Evolutionary conservation across 2,113 vertebrate species (phyloP).

Genomic region (Geococcyx californianus): DNA sequence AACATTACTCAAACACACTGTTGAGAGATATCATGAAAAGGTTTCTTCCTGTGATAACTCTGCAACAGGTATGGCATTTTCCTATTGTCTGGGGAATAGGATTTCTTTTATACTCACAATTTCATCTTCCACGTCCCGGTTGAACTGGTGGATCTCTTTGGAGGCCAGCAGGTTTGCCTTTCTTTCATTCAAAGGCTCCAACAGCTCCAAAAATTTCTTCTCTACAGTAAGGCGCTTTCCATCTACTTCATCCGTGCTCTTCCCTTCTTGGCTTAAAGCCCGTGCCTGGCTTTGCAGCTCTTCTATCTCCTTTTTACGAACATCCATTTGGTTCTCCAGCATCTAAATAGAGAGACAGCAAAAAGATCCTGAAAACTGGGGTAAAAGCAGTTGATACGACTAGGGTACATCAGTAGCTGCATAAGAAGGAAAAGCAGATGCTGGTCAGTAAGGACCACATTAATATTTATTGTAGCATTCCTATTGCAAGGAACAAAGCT

Average conservation of each 20-base stretch:
- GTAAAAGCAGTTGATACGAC: neutral
- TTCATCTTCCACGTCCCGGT: constrained; percentile 94
- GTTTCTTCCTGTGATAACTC: neutral
- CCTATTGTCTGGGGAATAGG: accelerated
- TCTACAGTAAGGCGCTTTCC: constrained; percentile 86
- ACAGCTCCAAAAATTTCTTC: constrained; percentile 87
- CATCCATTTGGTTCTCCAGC: constrained; percentile 97
- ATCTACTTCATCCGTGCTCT: constrained; percentile 91
- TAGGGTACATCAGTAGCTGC: neutral
- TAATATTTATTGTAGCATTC: neutral
- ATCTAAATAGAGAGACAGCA: constrained; percentile 77
- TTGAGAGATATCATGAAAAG: neutral
- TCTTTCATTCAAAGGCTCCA: constrained; percentile 86
- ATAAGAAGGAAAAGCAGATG: neutral
- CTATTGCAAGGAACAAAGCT: neutral
- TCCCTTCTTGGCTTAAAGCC: constrained; percentile 90
- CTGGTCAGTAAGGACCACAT: neutral
- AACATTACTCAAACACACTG: neutral
- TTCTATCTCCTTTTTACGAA: constrained; percentile 93
- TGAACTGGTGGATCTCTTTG: constrained; percentile 95
- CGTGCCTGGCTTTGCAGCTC: constrained; percentile 92
- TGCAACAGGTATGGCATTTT: neutral
- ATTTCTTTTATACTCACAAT: constrained; percentile 82
- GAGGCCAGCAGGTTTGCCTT: constrained; percentile 90
- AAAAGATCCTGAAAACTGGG: neutral